These are phyloP conservation scores for Polyploca ridens DNA, from an alignment of 2,888 invertebrate genomes.

Conservation along the genomic window DNA sequence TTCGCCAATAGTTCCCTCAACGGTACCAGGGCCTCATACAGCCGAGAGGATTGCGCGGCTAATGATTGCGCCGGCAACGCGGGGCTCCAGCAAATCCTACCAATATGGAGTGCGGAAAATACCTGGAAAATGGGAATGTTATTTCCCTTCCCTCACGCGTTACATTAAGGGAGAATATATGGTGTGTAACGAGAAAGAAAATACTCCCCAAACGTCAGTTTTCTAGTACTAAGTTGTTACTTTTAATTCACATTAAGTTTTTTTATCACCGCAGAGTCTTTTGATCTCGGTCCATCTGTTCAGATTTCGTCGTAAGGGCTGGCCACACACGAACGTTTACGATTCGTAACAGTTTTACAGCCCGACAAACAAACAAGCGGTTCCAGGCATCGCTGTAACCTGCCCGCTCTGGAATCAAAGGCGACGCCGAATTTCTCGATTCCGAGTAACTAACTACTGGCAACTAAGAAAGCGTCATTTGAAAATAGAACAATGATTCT, in stretches of 20 bases:
- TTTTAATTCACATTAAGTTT: constrained; percentile 76
- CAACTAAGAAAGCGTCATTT: constrained; percentile 34
- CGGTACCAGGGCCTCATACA: constrained; percentile 60
- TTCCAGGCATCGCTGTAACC: constrained; percentile 75
- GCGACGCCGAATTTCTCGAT: constrained; percentile 67
- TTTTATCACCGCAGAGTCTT: constrained; percentile 75
- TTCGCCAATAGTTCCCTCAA: constrained; percentile 69
- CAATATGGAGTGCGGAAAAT: constrained; percentile 80
- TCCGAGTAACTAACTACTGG: constrained; percentile 61
- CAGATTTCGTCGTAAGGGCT: constrained; percentile 83
- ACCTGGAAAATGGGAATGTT: constrained; percentile 78
- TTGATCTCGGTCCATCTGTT: constrained; percentile 82
- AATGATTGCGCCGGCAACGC: constrained; percentile 67
- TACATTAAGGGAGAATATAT: constrained; percentile 40
- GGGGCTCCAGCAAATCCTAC: constrained; percentile 73
- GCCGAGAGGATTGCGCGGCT: constrained; percentile 70
- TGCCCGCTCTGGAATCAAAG: constrained; percentile 65
- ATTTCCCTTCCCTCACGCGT: constrained; percentile 48
- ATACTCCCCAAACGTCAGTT: constrained; percentile 44
- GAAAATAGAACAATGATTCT: constrained; percentile 48
- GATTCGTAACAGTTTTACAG: constrained; percentile 80
- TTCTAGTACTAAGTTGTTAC: constrained; percentile 74
- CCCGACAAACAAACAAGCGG: constrained; percentile 80
- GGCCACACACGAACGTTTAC: constrained; percentile 84
- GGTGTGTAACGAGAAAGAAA: constrained; percentile 50